Conservation (phyloP, 1,140 invertebrate genomes). For the Laupala kohalensis region DNA sequence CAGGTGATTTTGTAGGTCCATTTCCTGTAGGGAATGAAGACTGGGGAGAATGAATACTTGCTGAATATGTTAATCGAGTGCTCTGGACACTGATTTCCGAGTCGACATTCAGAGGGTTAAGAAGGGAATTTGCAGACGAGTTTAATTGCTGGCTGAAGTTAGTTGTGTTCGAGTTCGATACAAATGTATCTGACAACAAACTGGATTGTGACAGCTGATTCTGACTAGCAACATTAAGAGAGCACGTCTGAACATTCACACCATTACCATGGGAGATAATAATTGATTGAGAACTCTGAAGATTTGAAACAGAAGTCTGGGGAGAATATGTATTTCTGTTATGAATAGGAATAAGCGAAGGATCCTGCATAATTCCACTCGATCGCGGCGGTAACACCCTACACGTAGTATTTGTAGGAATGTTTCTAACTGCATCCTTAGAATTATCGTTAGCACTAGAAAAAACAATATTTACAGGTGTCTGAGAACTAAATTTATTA, state of each 20-base stretch:
- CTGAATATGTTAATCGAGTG: background rate
- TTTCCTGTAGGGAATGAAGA: background rate
- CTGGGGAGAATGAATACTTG: background rate
- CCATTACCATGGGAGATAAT: background rate
- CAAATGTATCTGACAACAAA: background rate
- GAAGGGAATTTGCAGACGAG: background rate
- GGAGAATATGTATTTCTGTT: background rate
- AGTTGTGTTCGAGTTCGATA: background rate
- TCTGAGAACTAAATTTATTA: constrained; percentile 1
- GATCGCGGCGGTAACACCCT: constrained; percentile 5
- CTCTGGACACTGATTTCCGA: background rate
- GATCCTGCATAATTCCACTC: background rate
- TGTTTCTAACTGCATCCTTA: background rate
- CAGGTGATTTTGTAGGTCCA: constrained; percentile 2
- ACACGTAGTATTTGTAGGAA: background rate
- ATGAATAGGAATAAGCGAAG: background rate
- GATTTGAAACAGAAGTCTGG: background rate
- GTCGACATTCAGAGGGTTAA: background rate
- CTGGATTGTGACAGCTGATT: background rate
- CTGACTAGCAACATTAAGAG: background rate
- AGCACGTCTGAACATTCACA: background rate
- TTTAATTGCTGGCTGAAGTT: background rate
- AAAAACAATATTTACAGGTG: background rate
- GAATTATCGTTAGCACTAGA: background rate
- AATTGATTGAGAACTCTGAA: background rate